Evolutionary conservation across 2,888 invertebrate species (phyloP).

Genomic region (Schrankia costaestrigalis): DNA sequence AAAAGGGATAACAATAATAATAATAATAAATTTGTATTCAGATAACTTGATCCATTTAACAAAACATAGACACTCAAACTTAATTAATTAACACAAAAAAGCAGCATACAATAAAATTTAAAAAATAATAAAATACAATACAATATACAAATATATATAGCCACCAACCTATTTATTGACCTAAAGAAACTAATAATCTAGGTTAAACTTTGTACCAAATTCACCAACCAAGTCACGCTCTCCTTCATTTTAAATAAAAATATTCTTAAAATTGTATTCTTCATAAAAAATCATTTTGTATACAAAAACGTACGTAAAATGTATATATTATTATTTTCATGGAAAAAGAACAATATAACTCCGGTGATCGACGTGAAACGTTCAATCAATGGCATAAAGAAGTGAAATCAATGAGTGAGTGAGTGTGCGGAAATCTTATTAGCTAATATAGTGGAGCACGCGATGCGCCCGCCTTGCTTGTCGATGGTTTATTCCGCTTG

Average conservation of each 20-base stretch:
- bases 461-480: constrained; percentile 36
- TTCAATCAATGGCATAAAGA: constrained; percentile 45
- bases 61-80: no score
- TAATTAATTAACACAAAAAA: no score
- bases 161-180: no score
- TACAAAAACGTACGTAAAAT: constrained; percentile 9
- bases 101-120: no score
- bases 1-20: no score
- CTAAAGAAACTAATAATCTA: no score
- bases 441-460: constrained; percentile 57
- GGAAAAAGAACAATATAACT: constrained; percentile 16
- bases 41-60: no score
- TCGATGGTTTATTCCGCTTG: constrained; percentile 19
- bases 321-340: constrained; percentile 11
- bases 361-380: constrained; percentile 28
- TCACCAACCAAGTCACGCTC: constrained; percentile 14
- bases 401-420: constrained; percentile 49
- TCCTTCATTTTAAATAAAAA: constrained; percentile 18
- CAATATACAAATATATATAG: no score
- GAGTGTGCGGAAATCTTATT: constrained; percentile 48
- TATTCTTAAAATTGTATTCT: constrained; percentile 2
- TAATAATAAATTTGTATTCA: no score
- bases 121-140: no score
- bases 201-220: no score
- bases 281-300: no score